Percentiles rank a stretch among this genome's conserved stretches.
phyloP scores from a whole-genome alignment of 1,140 invertebrate species.

The Drepana arcuata region DNA sequence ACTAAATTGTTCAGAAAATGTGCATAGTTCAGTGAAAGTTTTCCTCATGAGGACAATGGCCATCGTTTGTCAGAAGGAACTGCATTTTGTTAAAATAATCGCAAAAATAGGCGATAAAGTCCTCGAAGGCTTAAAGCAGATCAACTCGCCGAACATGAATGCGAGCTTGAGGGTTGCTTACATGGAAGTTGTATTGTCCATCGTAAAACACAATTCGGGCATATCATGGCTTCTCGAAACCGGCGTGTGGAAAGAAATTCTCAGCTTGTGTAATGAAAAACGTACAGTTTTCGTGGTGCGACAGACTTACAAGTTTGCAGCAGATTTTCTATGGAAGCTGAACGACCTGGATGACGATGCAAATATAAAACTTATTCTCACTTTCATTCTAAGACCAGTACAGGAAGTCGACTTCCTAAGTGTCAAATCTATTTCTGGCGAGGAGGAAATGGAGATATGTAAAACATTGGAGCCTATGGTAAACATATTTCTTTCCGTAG shows the following conservation, averaged over 20 bases:
- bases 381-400: slow-evolving; percentile 31
- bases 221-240: slow-evolving; percentile 42
- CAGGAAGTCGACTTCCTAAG: slow-evolving; percentile 30
- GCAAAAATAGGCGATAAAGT: slow-evolving; percentile 29
- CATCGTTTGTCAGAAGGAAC: slow-evolving; percentile 27
- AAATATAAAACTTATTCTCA: slow-evolving; percentile 31
- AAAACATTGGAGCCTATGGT: slow-evolving; percentile 40
- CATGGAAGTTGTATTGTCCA: slow-evolving; percentile 41
- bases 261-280: slow-evolving; percentile 36
- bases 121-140: slow-evolving; percentile 26
- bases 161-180: slow-evolving; percentile 47
- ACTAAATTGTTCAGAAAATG: slow-evolving; percentile 24
- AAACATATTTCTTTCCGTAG: slow-evolving; percentile 35
- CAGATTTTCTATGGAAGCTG: slow-evolving; percentile 47
- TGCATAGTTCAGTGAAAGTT: slow-evolving; percentile 49
- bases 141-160: slow-evolving; percentile 29
- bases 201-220: slow-evolving; percentile 42
- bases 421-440: slow-evolving; percentile 31
- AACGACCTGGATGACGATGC: slow-evolving; percentile 30
- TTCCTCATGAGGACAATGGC: slow-evolving; percentile 44
- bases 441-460: slow-evolving; percentile 38
- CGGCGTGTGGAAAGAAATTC: slow-evolving; percentile 46
- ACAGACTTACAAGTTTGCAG: slow-evolving; percentile 48
- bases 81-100: slow-evolving; percentile 43
- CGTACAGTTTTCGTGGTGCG: slow-evolving; percentile 51